Conservation (phyloP, 2,888 invertebrate genomes). For the Andrena flavipes region DNA sequence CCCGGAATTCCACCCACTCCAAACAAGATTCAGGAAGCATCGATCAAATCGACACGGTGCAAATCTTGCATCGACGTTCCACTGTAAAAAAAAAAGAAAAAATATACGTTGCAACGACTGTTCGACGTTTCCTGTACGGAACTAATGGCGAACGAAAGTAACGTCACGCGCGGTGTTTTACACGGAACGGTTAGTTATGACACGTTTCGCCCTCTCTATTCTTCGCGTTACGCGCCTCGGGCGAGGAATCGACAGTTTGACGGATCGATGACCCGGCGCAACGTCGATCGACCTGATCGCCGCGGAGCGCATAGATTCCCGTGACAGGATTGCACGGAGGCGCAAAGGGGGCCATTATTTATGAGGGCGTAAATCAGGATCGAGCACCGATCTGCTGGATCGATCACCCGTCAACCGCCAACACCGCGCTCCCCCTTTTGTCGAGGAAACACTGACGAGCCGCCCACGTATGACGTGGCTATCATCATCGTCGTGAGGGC, state of each 20-base stretch:
- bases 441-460: slow-evolving; percentile 68
- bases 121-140: slow-evolving; percentile 4
- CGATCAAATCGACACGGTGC: background rate
- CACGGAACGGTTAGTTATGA: slow-evolving; percentile 41
- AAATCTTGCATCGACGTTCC: background rate
- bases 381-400: slow-evolving; percentile 65
- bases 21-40: background rate
- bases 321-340: slow-evolving; percentile 61
- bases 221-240: slow-evolving; percentile 39
- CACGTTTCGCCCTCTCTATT: slow-evolving; percentile 41
- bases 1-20: background rate
- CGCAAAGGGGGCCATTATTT: slow-evolving; percentile 68
- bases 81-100: background rate
- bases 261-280: slow-evolving; percentile 69
- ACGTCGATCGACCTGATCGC: slow-evolving; percentile 55
- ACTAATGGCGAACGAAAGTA: slow-evolving; percentile 21
- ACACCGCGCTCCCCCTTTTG: slow-evolving; percentile 55
- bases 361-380: slow-evolving; percentile 72
- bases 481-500: slow-evolving; percentile 43
- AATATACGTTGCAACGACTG: background rate
- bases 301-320: slow-evolving; percentile 56
- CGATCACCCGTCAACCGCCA: slow-evolving; percentile 62
- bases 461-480: slow-evolving; percentile 60
- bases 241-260: slow-evolving; percentile 71
- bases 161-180: slow-evolving; percentile 23